phyloP scores from a whole-genome alignment of 2,888 invertebrate genomes.

The Morpho deidamia region DNA sequence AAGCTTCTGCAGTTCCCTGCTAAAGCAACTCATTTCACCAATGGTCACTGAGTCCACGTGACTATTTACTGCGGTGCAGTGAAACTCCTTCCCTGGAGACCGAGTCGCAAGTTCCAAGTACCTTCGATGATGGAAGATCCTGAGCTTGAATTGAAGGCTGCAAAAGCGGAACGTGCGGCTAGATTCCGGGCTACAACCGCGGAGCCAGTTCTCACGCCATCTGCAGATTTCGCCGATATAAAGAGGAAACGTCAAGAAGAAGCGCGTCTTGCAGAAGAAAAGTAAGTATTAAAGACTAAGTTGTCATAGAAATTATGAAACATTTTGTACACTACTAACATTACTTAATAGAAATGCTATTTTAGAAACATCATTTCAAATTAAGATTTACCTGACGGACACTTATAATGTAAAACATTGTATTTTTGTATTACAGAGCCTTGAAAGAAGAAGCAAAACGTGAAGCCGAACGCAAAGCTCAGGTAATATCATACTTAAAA shows the following conservation, averaged over 20 bases:
- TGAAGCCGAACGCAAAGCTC: slow-evolving; percentile 67
- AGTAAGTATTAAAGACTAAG: slow-evolving; percentile 46
- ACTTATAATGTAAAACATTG: too few relatives aligned
- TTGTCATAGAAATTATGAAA: too few relatives aligned
- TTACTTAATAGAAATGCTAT: too few relatives aligned
- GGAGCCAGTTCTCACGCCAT: slow-evolving; percentile 63
- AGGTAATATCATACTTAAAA: slow-evolving; percentile 39
- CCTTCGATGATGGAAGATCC: slow-evolving; percentile 79
- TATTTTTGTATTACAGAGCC: slow-evolving; percentile 44
- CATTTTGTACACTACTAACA: too few relatives aligned
- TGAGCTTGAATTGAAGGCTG: slow-evolving; percentile 78
- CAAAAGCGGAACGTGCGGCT: slow-evolving; percentile 80
- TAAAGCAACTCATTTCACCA: slow-evolving; percentile 38
- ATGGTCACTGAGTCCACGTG: slow-evolving; percentile 45
- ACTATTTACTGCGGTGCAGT: slow-evolving; percentile 68
- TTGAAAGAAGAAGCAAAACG: slow-evolving; percentile 75
- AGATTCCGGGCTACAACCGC: slow-evolving; percentile 76
- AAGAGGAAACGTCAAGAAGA: slow-evolving; percentile 80
- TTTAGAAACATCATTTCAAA: too few relatives aligned
- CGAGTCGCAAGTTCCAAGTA: slow-evolving; percentile 83
- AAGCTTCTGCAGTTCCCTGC: slow-evolving; percentile 30
- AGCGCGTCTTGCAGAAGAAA: slow-evolving; percentile 80
- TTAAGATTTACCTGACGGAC: too few relatives aligned
- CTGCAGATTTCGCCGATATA: slow-evolving; percentile 74
- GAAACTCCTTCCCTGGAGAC: slow-evolving; percentile 82